Conservation (phyloP, 1,140 invertebrate species). For the Diorhabda carinulata region DNA sequence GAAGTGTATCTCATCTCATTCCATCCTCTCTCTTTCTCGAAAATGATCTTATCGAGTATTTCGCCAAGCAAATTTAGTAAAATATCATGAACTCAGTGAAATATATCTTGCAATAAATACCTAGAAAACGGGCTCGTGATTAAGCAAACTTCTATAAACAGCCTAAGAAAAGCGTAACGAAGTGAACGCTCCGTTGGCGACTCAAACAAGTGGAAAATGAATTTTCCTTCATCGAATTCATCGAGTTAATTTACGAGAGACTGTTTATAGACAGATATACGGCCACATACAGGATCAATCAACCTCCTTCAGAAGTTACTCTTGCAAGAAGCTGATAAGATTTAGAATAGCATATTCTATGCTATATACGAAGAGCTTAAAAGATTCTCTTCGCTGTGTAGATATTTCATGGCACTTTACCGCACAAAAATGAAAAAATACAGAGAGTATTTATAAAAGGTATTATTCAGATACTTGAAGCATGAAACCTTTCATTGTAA, state of each 20-base stretch:
- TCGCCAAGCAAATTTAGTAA: slow-evolving; percentile 10
- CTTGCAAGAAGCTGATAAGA: slow-evolving; percentile 49
- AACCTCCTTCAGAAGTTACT: slow-evolving; percentile 37
- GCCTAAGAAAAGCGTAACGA: slow-evolving; percentile 33
- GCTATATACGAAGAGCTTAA: slow-evolving; percentile 21
- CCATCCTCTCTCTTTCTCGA: slow-evolving; percentile 7
- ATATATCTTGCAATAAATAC: slow-evolving; percentile 27
- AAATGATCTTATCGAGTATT: slow-evolving; percentile 18
- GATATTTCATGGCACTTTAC: no score
- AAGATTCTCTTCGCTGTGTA: not conserved
- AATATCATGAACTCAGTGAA: slow-evolving; percentile 18
- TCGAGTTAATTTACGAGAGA: slow-evolving; percentile 49
- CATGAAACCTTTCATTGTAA: no score
- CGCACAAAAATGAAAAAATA: no score
- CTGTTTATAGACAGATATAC: slow-evolving; percentile 49
- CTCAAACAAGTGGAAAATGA: slow-evolving; percentile 50
- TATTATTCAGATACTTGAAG: no score
- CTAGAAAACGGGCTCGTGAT: slow-evolving; percentile 30
- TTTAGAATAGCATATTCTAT: slow-evolving; percentile 36
- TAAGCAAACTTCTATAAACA: slow-evolving; percentile 35
- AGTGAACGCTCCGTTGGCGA: slow-evolving; percentile 40
- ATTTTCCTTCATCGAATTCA: slow-evolving; percentile 49
- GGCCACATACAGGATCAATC: slow-evolving; percentile 44
- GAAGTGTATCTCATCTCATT: slow-evolving; percentile 2
- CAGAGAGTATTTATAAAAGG: no score